These are phyloP conservation scores for Gobio gobio DNA, from an alignment of 2,113 vertebrate species.

Conservation along the genomic window DNA sequence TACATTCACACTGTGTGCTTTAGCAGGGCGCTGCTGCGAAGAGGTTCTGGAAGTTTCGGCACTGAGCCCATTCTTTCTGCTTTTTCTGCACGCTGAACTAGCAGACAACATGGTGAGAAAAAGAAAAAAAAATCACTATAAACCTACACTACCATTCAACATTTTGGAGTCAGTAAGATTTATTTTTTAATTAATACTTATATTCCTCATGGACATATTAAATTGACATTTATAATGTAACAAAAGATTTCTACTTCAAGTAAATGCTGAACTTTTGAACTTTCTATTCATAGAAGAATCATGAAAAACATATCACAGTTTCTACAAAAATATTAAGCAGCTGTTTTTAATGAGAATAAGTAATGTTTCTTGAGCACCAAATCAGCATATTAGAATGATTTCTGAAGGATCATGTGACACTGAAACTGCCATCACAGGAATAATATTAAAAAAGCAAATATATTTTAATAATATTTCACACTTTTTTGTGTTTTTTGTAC, in stretches of 20 bases:
- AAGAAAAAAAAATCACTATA: background rate
- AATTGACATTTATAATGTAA: background rate
- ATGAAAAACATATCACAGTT: background rate
- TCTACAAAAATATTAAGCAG: background rate
- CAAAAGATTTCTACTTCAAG: background rate
- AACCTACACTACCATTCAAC: background rate
- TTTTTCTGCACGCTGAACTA: background rate
- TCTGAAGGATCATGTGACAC: too few relatives aligned
- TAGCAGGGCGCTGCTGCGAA: background rate
- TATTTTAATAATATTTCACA: too few relatives aligned
- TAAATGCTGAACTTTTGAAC: background rate
- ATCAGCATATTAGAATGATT: background rate
- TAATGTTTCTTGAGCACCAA: background rate
- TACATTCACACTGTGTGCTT: slow-evolving; percentile 11
- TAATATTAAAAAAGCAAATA: too few relatives aligned
- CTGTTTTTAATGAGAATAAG: background rate
- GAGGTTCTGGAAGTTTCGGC: background rate
- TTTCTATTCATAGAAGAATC: background rate
- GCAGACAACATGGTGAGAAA: background rate
- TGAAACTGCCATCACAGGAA: too few relatives aligned
- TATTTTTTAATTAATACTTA: background rate
- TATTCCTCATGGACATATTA: background rate
- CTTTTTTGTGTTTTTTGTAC: too few relatives aligned
- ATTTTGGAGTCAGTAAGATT: background rate
- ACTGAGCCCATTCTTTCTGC: background rate